Base-by-base conservation (phyloP, 2,113 vertebrate genomes). In the Pygoscelis antarcticus region DNA sequence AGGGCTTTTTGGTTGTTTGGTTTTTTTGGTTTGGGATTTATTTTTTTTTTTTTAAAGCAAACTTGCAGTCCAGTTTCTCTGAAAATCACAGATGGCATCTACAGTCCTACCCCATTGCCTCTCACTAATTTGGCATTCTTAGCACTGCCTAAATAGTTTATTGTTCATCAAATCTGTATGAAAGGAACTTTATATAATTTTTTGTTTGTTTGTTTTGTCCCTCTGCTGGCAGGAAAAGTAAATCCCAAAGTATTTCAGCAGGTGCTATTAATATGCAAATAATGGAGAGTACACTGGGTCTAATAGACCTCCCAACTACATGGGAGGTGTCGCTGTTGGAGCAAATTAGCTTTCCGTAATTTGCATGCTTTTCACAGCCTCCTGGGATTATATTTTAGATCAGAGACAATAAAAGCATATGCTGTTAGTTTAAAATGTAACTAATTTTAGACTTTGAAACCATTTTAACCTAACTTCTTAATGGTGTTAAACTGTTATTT, bases 231-330 rank as follows among this genome's bases (percentile, higher is more conserved):
- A 97, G 94, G 95, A 95, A 83, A 97, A 98, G 96, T 98, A 98
- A 98, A 98, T 98, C 98, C 98, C 98, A 97, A 98, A 98, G 97
- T 98, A 97, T 98, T 98, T 98, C 97, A 97, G 98, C 97, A 98
- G 97, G 97, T 98, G 97, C 98, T 97, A 98, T 98, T 98, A 98
- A 98, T 98, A 98, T 98, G 98, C 98, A 98, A 98, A 98, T 98
- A 98, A 98, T 95, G 97, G 97, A 96, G 97, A 97, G 95, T 98
- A 97, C 88, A 77, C 94, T 96, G 94, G 93, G 96, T 98, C 98
- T 98, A 97, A 98, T 97, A 98, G 98, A 97, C 98, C 98, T 98
- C 98, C 98, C 98, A 98, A 98, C 98, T 98, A 97, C 97, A 97
- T 98, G 98, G 98, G 98, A 98, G 98, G 98, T 97, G 74, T 97